Evolutionary conservation across 37 sponge, comb jelly and placozoan species (phyloP), one percentile per base, ranked within the genome.

Genomic region (Lycopodina hypogea): DNA sequence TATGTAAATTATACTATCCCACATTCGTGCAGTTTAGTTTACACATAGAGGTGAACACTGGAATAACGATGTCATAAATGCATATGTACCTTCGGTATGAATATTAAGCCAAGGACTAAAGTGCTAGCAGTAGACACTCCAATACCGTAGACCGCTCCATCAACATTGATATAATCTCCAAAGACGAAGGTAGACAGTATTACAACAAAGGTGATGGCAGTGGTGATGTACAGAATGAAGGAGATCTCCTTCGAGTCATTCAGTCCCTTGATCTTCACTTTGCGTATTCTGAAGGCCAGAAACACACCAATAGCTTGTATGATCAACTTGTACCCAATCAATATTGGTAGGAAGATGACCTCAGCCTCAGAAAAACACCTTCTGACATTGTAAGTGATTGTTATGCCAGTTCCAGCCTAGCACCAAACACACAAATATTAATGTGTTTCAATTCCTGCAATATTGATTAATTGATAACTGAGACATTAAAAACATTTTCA

Each of bases 31-130:
- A n/a, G n/a, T n/a, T n/a, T n/a, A n/a, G n/a, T n/a, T n/a, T n/a
- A n/a, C n/a, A n/a, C n/a, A n/a, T n/a, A n/a, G n/a, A n/a, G n/a
- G n/a, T n/a, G n/a, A n/a, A n/a, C n/a, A n/a, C n/a, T n/a, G n/a
- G n/a, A n/a, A n/a, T n/a, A n/a, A n/a, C n/a, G n/a, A n/a, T n/a
- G n/a, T n/a, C n/a, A n/a, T n/a, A n/a, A n/a, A n/a, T n/a, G n/a
- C n/a, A 23, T 33, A 2, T 53, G 35, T 76, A 86, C 87, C 87
- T 87, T 80, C 34, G 87, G 87, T 11, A 87, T 30, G 63, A 87
- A 87, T 9, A 81, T 69, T 24, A 87, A 68, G 19, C 58, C 71
- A 4, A 87, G 63, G 19, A 75, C 74, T 22, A 66, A 38, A 36
- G 75, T 55, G 19, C 75, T 68, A 0, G 77, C 58, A 22, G 74